Evolutionary conservation across 2,888 invertebrate genomes (phyloP).

Genomic region (Schrankia costaestrigalis): DNA sequence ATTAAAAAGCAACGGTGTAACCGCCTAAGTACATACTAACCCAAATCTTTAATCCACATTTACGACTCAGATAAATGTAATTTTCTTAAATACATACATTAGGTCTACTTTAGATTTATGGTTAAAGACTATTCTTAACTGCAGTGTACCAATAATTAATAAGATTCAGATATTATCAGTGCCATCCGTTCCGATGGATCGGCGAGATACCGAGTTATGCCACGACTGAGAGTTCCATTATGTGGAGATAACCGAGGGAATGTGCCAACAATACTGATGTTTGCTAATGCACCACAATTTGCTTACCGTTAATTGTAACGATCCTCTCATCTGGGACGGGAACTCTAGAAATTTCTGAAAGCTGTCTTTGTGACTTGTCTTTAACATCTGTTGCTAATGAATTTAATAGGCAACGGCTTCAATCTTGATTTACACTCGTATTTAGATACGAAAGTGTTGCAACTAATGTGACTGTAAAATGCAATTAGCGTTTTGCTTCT

Average conservation of each 20-base stretch:
- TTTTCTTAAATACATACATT: conserved; percentile 7
- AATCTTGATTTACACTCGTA: background rate
- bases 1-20: conserved; percentile 6
- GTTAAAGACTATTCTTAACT: conserved; percentile 1
- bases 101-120: conserved; percentile 9
- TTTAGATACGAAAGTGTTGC: background rate
- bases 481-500: no score
- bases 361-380: conserved; percentile 6
- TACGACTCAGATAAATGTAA: conserved; percentile 6
- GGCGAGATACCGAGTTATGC: conserved; percentile 8
- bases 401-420: conserved; percentile 11
- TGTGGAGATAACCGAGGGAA: conserved; percentile 20
- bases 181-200: conserved; percentile 15
- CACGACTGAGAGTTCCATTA: conserved; percentile 8
- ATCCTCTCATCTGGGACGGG: conserved; percentile 14
- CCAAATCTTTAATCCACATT: conserved; percentile 10
- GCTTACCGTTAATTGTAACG: conserved; percentile 18
- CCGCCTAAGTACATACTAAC: conserved; percentile 2
- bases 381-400: conserved; percentile 12
- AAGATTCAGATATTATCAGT: conserved; percentile 20
- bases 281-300: conserved; percentile 19
- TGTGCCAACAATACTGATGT: conserved; percentile 18
- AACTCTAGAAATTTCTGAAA: conserved; percentile 13
- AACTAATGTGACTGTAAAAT: no score
- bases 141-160: conserved; percentile 18